These are phyloP conservation scores for Entomobrya proxima DNA, from an alignment of 2,888 invertebrate species.

Conservation along the genomic window DNA sequence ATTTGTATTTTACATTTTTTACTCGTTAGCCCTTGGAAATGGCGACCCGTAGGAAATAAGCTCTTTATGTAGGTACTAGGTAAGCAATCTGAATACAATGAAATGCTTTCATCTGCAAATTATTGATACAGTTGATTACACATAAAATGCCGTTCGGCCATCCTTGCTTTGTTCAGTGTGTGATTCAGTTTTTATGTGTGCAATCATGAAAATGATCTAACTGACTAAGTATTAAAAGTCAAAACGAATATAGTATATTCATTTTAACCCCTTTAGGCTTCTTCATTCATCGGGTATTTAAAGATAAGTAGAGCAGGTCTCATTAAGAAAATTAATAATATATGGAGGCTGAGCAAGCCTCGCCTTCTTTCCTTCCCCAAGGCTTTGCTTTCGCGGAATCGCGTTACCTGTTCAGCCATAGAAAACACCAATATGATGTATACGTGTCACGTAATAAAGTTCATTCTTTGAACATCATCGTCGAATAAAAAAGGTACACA, in stretches of 20 bases:
- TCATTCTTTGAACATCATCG: background rate
- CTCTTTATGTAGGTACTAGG: too few species aligned
- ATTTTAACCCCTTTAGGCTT: conserved; percentile 41
- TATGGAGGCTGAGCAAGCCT: background rate
- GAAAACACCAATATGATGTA: too few species aligned
- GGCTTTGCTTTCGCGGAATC: background rate
- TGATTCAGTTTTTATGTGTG: background rate
- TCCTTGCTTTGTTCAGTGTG: background rate
- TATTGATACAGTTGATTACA: background rate
- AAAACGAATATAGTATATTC: background rate
- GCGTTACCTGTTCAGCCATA: too few species aligned
- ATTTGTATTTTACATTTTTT: too few species aligned
- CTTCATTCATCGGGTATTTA: conserved; percentile 43
- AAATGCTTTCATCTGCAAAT: too few species aligned
- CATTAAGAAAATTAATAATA: conserved; percentile 53
- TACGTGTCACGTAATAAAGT: too few species aligned
- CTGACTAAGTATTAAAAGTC: background rate
- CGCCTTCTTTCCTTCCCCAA: conserved; percentile 32
- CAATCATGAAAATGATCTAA: background rate
- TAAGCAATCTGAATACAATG: too few species aligned
- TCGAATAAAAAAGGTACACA: too few species aligned
- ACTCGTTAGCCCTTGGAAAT: too few species aligned
- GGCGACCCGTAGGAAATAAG: too few species aligned
- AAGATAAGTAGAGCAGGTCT: conserved; percentile 58
- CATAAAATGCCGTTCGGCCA: background rate